Evolutionary conservation across 2,113 vertebrate species (phyloP).

Genomic region (Perognathus longimembris): DNA sequence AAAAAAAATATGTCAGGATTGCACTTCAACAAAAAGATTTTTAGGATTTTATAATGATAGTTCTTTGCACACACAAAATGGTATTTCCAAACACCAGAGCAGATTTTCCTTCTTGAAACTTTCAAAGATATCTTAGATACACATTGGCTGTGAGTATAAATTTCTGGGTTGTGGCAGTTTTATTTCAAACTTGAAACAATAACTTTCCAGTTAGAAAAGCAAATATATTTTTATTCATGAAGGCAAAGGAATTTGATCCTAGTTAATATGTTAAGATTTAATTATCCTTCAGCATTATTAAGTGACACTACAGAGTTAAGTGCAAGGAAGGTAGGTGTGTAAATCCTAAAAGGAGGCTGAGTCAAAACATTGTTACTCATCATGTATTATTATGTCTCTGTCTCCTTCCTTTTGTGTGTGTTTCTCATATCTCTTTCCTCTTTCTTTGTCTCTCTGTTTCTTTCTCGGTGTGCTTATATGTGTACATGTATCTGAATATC

Average conservation of each 20-base stretch:
- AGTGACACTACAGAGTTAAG: neutral
- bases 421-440: no score
- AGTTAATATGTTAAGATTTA: constrained; percentile 23
- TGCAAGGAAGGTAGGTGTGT: neutral
- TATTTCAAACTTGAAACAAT: constrained; percentile 27
- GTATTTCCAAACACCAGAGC: neutral
- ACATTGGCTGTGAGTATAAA: neutral
- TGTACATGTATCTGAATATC: neutral
- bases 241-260: constrained; percentile 32
- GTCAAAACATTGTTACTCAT: constrained; percentile 32
- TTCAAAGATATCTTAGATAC: neutral
- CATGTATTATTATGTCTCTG: neutral
- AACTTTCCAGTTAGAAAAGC: constrained; percentile 43
- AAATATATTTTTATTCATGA: neutral
- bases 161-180: neutral
- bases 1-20: neutral
- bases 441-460: no score
- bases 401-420: no score
- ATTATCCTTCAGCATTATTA: neutral
- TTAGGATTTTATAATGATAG: constrained; percentile 8
- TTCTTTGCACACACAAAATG: neutral
- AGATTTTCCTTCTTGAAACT: constrained; percentile 19
- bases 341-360: neutral
- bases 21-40: neutral
- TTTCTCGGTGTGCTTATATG: neutral